phyloP scores from a whole-genome alignment of 2,113 vertebrate species.

The Crotalus viridis region DNA sequence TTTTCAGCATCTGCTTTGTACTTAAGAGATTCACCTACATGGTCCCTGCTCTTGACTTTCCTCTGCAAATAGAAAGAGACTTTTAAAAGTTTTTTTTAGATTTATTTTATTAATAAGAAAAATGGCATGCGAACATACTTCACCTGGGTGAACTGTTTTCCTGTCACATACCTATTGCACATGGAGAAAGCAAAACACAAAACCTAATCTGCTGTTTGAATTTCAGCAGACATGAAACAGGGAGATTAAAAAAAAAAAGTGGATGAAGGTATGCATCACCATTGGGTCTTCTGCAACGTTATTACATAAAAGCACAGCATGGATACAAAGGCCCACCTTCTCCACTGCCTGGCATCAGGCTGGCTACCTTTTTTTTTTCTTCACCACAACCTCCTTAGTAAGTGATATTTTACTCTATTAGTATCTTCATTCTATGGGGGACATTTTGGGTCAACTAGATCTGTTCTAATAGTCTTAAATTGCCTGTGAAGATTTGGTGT shows the following conservation, averaged over 20 bases:
- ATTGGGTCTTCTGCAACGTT: no score
- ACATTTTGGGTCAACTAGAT: not conserved
- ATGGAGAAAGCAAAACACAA: not conserved
- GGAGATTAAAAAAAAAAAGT: not conserved
- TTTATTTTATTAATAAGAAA: conserved; percentile 17
- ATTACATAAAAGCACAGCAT: not conserved
- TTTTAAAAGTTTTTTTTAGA: not conserved
- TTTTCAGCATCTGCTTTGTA: not conserved
- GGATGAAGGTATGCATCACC: no score
- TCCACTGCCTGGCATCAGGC: not conserved
- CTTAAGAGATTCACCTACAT: not conserved
- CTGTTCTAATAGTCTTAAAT: not conserved
- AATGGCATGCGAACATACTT: not conserved
- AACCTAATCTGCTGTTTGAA: not conserved
- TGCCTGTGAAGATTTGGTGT: not conserved
- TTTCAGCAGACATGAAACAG: not conserved
- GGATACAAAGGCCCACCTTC: not conserved
- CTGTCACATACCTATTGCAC: not conserved
- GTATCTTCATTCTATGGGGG: not conserved
- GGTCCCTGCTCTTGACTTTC: not conserved
- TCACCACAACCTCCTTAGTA: not conserved
- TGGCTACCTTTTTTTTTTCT: not conserved
- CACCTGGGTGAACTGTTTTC: not conserved
- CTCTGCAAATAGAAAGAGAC: not conserved
- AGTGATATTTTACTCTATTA: not conserved